Percentiles rank a stretch among this genome's conserved stretches.
Conservation (phyloP, 2,888 invertebrate species). For the Malachius bipustulatus region DNA sequence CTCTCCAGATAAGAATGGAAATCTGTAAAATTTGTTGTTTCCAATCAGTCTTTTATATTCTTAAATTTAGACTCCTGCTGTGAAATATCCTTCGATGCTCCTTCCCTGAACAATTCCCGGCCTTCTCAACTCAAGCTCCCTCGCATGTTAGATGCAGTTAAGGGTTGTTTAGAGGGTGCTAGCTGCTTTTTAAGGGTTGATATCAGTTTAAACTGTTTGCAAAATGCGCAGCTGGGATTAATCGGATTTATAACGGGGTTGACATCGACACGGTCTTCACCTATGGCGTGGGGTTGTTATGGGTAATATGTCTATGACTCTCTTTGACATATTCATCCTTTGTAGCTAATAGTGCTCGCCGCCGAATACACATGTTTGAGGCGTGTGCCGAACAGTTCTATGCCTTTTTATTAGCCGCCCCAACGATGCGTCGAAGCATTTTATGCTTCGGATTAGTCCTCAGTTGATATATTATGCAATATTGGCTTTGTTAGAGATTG, state of each 20-base stretch:
- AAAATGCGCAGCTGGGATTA: slow-evolving; percentile 37
- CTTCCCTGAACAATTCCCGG: slow-evolving; percentile 6
- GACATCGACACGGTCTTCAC: slow-evolving; percentile 24
- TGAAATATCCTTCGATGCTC: too few species aligned
- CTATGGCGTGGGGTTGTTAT: slow-evolving; percentile 21
- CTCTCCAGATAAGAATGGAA: too few species aligned
- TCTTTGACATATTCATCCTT: slow-evolving; percentile 29
- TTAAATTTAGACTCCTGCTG: too few species aligned
- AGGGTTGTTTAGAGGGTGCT: slow-evolving; percentile 9
- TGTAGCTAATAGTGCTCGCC: slow-evolving; percentile 27
- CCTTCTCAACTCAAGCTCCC: too few species aligned
- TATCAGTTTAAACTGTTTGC: slow-evolving; percentile 33
- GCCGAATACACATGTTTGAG: slow-evolving; percentile 32
- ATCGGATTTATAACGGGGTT: slow-evolving; percentile 35
- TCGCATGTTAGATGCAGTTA: neutral
- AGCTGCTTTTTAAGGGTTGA: slow-evolving; percentile 20
- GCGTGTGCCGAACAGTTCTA: slow-evolving; percentile 24
- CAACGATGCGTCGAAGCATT: slow-evolving; percentile 2
- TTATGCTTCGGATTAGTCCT: too few species aligned
- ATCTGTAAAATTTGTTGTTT: too few species aligned
- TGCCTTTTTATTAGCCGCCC: slow-evolving; percentile 8
- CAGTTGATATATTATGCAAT: too few species aligned
- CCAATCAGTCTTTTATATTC: too few species aligned
- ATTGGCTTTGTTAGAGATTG: too few species aligned
- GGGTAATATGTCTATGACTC: slow-evolving; percentile 9